Conservation (phyloP, 2,113 vertebrate species). For the Ctenomys sociabilis region DNA sequence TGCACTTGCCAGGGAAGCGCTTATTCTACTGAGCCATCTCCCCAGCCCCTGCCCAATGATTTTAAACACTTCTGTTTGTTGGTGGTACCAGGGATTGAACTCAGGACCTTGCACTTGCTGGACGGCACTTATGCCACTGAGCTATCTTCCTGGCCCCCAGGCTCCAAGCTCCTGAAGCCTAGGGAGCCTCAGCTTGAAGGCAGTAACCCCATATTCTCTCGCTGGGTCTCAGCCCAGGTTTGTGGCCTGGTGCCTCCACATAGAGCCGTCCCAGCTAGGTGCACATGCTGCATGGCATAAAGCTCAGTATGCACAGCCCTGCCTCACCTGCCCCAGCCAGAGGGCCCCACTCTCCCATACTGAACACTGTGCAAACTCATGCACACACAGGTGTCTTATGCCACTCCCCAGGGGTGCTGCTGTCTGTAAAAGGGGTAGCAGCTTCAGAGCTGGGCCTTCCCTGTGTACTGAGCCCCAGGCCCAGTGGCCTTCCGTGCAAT, state of each 20-base stretch:
- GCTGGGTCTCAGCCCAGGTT: background rate
- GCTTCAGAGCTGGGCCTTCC: background rate
- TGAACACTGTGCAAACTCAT: background rate
- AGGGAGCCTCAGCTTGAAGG: background rate
- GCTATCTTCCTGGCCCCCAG: background rate
- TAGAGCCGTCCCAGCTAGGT: background rate
- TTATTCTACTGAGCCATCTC: too few relatives aligned
- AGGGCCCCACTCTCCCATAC: background rate
- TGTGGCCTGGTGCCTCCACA: too few relatives aligned
- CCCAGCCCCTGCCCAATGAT: too few relatives aligned
- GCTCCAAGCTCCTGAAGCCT: background rate
- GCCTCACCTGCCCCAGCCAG: background rate
- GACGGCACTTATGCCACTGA: too few relatives aligned
- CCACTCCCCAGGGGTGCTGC: background rate
- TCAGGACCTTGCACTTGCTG: too few relatives aligned
- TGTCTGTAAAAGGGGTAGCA: background rate
- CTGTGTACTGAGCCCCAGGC: background rate
- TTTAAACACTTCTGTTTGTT: too few relatives aligned
- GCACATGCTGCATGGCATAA: background rate
- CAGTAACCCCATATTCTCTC: background rate
- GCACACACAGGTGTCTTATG: background rate
- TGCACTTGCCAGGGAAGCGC: too few relatives aligned
- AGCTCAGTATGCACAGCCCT: background rate
- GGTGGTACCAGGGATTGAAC: too few relatives aligned
- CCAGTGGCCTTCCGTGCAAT: too few relatives aligned